Evolutionary conservation across 1,140 invertebrate species (phyloP).

Genomic region (Macrocentrus cingulum): DNA sequence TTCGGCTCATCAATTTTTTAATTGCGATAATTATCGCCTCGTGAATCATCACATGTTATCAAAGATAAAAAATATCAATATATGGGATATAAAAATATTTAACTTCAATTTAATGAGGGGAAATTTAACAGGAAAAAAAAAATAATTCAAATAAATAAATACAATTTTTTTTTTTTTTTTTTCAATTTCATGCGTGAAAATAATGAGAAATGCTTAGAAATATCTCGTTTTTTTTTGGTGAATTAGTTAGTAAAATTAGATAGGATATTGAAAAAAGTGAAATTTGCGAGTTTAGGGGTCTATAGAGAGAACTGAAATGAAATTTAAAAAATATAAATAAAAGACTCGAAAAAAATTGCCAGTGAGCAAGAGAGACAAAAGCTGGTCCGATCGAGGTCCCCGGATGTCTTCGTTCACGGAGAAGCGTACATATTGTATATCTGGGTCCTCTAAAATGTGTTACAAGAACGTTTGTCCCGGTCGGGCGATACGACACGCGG

Average conservation of each 20-base stretch:
- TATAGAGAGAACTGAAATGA: neutral
- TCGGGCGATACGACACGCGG: conserved; percentile 23
- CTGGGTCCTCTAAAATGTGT: conserved; percentile 30
- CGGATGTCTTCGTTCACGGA: conserved; percentile 20
- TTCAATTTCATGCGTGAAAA: neutral
- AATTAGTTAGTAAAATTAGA: conserved; percentile 24
- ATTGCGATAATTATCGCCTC: too few species aligned
- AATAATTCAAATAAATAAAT: too few species aligned
- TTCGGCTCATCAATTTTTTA: too few species aligned
- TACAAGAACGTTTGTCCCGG: conserved; percentile 29
- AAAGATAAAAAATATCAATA: too few species aligned
- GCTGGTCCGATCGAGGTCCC: conserved; percentile 16
- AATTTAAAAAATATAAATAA: neutral
- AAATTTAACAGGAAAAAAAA: too few species aligned
- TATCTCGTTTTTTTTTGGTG: too few species aligned
- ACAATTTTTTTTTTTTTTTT: too few species aligned
- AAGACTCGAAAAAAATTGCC: neutral
- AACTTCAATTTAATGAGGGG: too few species aligned
- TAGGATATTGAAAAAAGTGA: conserved; percentile 25
- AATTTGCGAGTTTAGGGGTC: conserved; percentile 20
- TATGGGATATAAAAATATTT: too few species aligned
- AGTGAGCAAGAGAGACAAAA: conserved; percentile 1
- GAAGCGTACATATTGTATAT: conserved; percentile 22
- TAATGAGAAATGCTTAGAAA: too few species aligned
- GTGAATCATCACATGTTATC: too few species aligned